Evolutionary conservation across 2,888 invertebrate species (phyloP), one percentile per base, ranked within the genome.

Genomic region (Caenorhabditis japonica): DNA sequence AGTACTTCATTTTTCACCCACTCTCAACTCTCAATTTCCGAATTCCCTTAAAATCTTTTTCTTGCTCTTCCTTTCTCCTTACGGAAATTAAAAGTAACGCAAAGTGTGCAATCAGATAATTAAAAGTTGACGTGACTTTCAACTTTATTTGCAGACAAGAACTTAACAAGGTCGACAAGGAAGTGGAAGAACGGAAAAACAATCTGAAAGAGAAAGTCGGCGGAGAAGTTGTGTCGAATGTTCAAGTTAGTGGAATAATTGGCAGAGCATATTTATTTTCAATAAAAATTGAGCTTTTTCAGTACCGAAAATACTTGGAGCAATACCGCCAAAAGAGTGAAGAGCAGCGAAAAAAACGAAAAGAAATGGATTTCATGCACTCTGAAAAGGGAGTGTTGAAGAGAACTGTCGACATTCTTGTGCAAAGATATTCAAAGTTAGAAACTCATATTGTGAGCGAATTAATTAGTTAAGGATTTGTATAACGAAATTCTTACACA

Each of bases 221-320:
- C 12, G 69, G 69, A 10, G 76, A 76, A 27, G 61, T 76, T 13
- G 53, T 73, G 13, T 68, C 76, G 8, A 60, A 62, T 38, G 69
- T 70, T 25, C 72, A 76, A 55, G 75, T 75, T 12, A 17, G 61
- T 30, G 36, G 52, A 52, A 21, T 27, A 38, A 33, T 46, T 43
- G 27, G 30, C 17, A n/a, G 13, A 34, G 7, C 36, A 52, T n/a
- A 15, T n/a, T 43, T 58, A 55, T 8, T 10, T 51, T 27, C 4
- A 44, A 44, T 21, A 12, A 21, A 44, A n/a, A n/a, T 4, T 44
- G 34, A 27, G 27, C 30, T 61, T 23, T 64, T 88, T 38, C 82
- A 94, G 89, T 91, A 94, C 86, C 94, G 94, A 88, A 91, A 92
- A 80, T 94, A 94, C 88, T 93, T 94, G 15, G 92, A 92, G 85